Conservation (phyloP, 1,140 invertebrate genomes). For the Macrobrachium rosenbergii region DNA sequence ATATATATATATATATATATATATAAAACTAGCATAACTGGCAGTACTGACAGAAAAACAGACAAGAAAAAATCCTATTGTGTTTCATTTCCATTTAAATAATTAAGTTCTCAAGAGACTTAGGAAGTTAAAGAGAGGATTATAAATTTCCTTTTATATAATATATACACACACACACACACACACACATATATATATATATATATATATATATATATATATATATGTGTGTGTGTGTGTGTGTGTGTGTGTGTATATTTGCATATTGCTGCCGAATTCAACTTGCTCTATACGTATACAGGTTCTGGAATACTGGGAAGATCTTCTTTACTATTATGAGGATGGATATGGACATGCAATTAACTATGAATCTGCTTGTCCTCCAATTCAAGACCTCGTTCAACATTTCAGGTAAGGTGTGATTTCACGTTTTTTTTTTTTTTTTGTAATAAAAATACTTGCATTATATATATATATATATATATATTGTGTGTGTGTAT, state of each 20-base stretch:
- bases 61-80: background rate
- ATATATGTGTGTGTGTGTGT: background rate
- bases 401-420: conserved; percentile 33
- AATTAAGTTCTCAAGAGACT: background rate
- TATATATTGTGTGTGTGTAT: background rate
- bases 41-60: background rate
- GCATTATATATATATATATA: background rate
- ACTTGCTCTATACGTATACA: background rate
- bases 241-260: background rate
- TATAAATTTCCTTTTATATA: background rate
- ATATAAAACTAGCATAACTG: background rate
- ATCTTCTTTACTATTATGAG: conserved; percentile 35
- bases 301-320: conserved; percentile 41
- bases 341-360: conserved; percentile 31
- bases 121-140: background rate
- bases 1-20: background rate
- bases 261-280: too few species aligned
- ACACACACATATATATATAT: too few species aligned
- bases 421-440: too few species aligned
- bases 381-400: conserved; percentile 33
- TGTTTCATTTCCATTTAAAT: background rate
- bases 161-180: too few species aligned
- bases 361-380: conserved; percentile 43
- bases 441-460: background rate
- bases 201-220: background rate